Conservation (phyloP, 2,888 invertebrate species). For the Phymatocera aterrima region DNA sequence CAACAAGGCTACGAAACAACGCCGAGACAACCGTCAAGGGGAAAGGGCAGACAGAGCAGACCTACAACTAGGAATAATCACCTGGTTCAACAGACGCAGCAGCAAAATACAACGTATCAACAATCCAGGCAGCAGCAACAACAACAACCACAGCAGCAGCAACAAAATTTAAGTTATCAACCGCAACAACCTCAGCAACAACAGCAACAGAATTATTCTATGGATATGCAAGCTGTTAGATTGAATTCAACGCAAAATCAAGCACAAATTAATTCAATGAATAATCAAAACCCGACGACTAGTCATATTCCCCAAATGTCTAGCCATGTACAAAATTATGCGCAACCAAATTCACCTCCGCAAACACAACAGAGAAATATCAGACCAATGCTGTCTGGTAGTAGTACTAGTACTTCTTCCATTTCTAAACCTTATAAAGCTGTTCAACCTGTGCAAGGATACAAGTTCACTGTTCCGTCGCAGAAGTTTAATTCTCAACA, state of each 20-base stretch:
- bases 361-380: slow-evolving; percentile 61
- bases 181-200: slow-evolving; percentile 61
- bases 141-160: no score
- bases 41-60: slow-evolving; percentile 62
- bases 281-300: slow-evolving; percentile 48
- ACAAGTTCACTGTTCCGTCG: slow-evolving; percentile 66
- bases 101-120: slow-evolving; percentile 72
- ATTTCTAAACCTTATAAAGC: slow-evolving; percentile 66
- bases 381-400: slow-evolving; percentile 60
- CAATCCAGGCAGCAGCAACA: slow-evolving; percentile 69
- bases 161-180: slow-evolving; percentile 59
- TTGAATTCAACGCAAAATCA: slow-evolving; percentile 60
- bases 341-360: slow-evolving; percentile 55
- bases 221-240: slow-evolving; percentile 66
- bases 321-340: slow-evolving; percentile 59
- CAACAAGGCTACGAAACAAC: slow-evolving; percentile 59
- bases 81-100: slow-evolving; percentile 71
- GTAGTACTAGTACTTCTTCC: no score
- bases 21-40: slow-evolving; percentile 56
- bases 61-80: slow-evolving; percentile 59
- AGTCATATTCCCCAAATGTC: slow-evolving; percentile 57
- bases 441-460: slow-evolving; percentile 66
- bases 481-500: slow-evolving; percentile 66
- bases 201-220: slow-evolving; percentile 61
- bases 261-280: slow-evolving; percentile 56